Base-by-base conservation (phyloP, 2,888 invertebrate genomes). In the Hydriomena furcata region DNA sequence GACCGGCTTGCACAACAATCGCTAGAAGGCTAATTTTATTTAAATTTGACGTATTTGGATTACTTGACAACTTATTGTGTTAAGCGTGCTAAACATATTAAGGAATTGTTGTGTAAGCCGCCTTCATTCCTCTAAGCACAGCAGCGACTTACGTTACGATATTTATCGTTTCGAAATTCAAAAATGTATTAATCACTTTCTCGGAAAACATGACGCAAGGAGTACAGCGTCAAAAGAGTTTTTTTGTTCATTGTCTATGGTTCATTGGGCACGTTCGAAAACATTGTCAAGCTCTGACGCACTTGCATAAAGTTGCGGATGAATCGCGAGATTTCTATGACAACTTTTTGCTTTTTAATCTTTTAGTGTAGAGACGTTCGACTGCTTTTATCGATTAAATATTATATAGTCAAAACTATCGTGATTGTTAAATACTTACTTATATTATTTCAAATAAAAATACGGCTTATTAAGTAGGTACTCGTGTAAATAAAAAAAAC, bases 221-320 rank as follows among this genome's bases (percentile, higher is more conserved):
- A 38, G 45, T 48, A 49, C 47, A 49, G 44, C 48, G 44, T 42
- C 54, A 42, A 50, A 53, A 51, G 40, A 31, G 11, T 40, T 52
- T 58, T 53, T 58, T 32, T 45, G n/a, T 32, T 36, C 37, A 37
- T 54, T 56, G 51, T 49, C 55, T 53, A 50, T 49, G 59, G 53
- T 48, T 57, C 61, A 61, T 63, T 65, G 52, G 48, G 31, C 28
- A 46, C 59, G 52, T 61, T 65, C 61, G 60, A 60, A 71, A 73
- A 76, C 71, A 76, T 61, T 60, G 67, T 45, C 58, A 63, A 63
- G 75, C 60, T 65, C 65, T 66, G 54, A 58, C 68, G 71, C 69
- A 72, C 68, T 54, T 48, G 55, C 48, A 68, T 58, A 66, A 66
- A 58, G 51, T 56, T 48, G 47, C 52, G 56, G 58, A 43, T 20